Conservation (phyloP, 1,140 invertebrate genomes). For the Semibalanus balanoides region DNA sequence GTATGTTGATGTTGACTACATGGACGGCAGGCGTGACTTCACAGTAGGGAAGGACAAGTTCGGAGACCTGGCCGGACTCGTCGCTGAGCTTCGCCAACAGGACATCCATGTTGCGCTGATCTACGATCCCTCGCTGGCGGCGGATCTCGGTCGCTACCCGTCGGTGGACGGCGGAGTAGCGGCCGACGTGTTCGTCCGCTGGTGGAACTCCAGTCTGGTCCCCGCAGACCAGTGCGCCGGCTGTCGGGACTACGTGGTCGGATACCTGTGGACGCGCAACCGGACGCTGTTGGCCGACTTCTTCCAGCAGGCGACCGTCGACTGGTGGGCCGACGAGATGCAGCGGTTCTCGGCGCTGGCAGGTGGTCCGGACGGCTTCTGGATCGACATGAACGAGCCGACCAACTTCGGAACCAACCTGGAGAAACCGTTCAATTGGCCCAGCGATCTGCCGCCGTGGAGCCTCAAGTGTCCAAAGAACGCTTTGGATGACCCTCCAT, state of each 20-base stretch:
- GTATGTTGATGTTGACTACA: constrained; percentile 39
- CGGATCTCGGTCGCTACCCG: constrained; percentile 10
- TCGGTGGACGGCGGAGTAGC: constrained; percentile 7
- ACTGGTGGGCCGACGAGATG: constrained; percentile 16
- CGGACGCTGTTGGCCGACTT: constrained; percentile 17
- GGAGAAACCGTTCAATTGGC: constrained; percentile 28
- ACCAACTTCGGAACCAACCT: constrained; percentile 31
- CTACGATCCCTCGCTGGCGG: constrained; percentile 14
- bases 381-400: constrained; percentile 26
- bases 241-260: constrained; percentile 13
- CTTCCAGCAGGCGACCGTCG: constrained; percentile 11
- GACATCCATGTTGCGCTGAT: constrained; percentile 10
- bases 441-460: constrained; percentile 22
- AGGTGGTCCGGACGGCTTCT: constrained; percentile 15
- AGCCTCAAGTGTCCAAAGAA: constrained; percentile 24
- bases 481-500: constrained; percentile 25
- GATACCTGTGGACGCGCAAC: constrained; percentile 16
- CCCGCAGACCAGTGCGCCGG: constrained; percentile 11
- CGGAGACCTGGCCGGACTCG: too few species aligned
- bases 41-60: constrained; percentile 21
- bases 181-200: constrained; percentile 15
- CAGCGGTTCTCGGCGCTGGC: constrained; percentile 12
- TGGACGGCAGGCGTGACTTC: constrained; percentile 36
- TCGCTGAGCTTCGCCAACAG: too few species aligned
- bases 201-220: constrained; percentile 8